Base-by-base conservation (phyloP, 2,113 vertebrate species). In the Ictidomys tridecemlineatus region DNA sequence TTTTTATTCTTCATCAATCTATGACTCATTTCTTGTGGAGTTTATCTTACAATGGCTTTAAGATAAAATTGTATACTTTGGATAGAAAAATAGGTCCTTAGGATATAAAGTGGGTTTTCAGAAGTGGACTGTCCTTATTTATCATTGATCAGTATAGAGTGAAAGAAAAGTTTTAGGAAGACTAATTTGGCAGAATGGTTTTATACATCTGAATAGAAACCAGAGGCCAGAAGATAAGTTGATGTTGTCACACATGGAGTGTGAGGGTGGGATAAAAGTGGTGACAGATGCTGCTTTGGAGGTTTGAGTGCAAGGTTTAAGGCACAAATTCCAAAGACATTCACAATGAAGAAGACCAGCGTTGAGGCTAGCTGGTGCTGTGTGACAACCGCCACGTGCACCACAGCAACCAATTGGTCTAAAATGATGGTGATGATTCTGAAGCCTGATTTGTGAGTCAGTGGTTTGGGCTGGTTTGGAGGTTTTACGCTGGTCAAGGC, bases 81-180 rank as follows among this genome's bases (percentile, higher is more conserved):
- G 30, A 16, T 77, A 61, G 69, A 83, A 76, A 85, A 79, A 56
- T 34, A 91, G n/a, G 63, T 65, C 77, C 48, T 83, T 45, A 87
- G 65, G 51, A 58, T 20, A 74, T 78, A 83, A 79, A 39, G 32
- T 48, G 1, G n/a, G 22, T 72, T 11, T 86, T 87, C 78, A 37
- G 45, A 84, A 56, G 58, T 48, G 72, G 89, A 53, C 9, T 90
- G 7, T 77, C 24, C 4, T 93, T 85, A 51, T 85, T 42, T 58
- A n/a, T 74, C 30, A 70, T 65, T 85, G 58, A 63, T 76, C 2
- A 94, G 78, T 65, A 37, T 76, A 51, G 48, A 24, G 18, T 61
- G 34, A 76, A 76, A 69, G 72, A 94, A 69, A 79, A 85, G 39
- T 74, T 92, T 91, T n/a, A 83, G 42, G 83, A 45, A 93, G 61